Conservation (phyloP, 2,113 vertebrate species). For the Callocephalon fimbriatum region DNA sequence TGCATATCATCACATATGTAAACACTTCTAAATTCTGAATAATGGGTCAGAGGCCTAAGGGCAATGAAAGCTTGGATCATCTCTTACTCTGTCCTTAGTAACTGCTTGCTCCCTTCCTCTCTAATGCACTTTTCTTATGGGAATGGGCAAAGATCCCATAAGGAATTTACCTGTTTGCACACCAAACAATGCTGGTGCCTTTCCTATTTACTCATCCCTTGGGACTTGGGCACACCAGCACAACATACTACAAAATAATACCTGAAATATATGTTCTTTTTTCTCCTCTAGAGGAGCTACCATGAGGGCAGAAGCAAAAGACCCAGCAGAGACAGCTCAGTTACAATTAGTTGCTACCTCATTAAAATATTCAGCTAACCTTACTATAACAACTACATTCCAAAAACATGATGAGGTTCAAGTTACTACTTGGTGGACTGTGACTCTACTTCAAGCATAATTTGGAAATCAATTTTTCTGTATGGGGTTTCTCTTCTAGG, state of each 20-base stretch:
- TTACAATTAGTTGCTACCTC: neutral
- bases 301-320: neutral
- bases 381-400: neutral
- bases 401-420: neutral
- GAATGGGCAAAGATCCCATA: rapidly evolving
- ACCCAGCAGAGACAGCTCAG: neutral
- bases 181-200: neutral
- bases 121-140: neutral
- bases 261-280: neutral
- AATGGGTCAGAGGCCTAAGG: neutral
- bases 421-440: neutral
- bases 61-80: neutral
- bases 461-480: neutral
- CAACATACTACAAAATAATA: neutral
- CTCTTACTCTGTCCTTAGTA: neutral
- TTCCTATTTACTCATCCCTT: neutral
- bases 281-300: neutral
- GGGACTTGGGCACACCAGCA: neutral
- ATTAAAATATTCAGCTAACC: neutral
- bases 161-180: neutral
- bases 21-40: neutral
- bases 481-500: neutral
- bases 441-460: neutral
- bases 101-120: neutral
- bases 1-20: neutral